Percentiles rank a stretch among this genome's conserved stretches.
These are phyloP conservation scores for Haliaeetus leucogaster DNA, from an alignment of 2,113 vertebrate species.

Conservation along the genomic window DNA sequence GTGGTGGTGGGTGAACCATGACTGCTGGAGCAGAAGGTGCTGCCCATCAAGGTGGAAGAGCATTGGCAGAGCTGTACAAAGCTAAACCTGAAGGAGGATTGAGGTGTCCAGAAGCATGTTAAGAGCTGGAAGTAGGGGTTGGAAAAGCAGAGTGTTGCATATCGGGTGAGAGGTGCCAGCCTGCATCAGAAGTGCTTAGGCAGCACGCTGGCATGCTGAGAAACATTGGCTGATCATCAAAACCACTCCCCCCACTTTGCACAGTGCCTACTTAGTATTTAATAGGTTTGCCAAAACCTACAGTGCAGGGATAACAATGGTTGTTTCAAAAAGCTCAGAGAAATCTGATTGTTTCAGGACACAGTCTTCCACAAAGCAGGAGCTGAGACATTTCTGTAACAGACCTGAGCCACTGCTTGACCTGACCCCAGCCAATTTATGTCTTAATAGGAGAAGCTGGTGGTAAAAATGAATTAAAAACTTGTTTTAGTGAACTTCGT, in stretches of 20 bases:
- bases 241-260: not conserved
- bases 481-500: not conserved
- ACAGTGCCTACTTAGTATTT: not conserved
- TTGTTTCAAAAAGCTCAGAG: not conserved
- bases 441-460: not conserved
- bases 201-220: not conserved
- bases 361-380: not conserved
- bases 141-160: not conserved
- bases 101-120: not conserved
- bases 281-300: not conserved
- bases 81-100: not conserved
- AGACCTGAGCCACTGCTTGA: not conserved
- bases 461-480: not conserved
- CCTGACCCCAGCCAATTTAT: not conserved
- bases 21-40: not conserved
- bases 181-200: not conserved
- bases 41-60: not conserved
- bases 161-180: not conserved
- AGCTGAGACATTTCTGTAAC: not conserved
- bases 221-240: not conserved
- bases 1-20: not conserved
- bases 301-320: not conserved
- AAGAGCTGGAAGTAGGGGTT: not conserved
- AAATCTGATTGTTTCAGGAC: not conserved
- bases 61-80: not conserved